Conservation (phyloP, 2,113 vertebrate species). For the Microcebus griseorufus region DNA sequence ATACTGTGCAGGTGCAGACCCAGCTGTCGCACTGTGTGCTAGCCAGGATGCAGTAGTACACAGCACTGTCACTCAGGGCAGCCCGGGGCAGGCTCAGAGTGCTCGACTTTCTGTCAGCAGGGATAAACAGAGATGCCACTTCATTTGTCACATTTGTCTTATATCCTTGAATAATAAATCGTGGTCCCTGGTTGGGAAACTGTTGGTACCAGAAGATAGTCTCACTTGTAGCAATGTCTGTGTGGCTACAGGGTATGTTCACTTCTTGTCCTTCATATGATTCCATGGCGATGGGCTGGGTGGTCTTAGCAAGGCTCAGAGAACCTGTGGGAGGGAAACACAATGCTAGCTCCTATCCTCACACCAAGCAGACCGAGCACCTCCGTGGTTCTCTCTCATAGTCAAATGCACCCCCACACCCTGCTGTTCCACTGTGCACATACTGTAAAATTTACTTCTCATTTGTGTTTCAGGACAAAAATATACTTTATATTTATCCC, state of each 20-base stretch:
- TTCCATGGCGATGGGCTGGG: background rate
- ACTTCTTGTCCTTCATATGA: conserved; percentile 56
- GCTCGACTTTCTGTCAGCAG: conserved; percentile 30
- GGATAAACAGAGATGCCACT: conserved; percentile 47
- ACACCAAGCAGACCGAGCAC: background rate
- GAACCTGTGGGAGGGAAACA: conserved; percentile 31
- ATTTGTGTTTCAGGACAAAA: background rate
- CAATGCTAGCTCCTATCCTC: background rate
- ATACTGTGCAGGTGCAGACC: background rate
- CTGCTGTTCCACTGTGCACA: background rate
- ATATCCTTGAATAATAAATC: conserved; percentile 28
- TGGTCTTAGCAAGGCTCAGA: conserved; percentile 48
- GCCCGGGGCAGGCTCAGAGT: background rate
- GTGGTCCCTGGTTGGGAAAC: conserved; percentile 17
- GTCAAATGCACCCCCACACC: background rate
- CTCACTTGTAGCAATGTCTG: background rate
- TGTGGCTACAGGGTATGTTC: conserved; percentile 47
- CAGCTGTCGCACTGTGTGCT: conserved; percentile 9
- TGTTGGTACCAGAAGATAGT: conserved; percentile 67
- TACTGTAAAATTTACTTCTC: background rate
- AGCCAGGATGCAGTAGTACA: conserved; percentile 51
- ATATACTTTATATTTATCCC: background rate
- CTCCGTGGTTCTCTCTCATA: background rate
- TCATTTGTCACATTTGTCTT: background rate
- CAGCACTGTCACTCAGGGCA: background rate